Percentiles rank a stretch among this genome's conserved stretches.
These are phyloP conservation scores for Apteryx owenii DNA, from an alignment of 2,113 vertebrate species.

Conservation along the genomic window DNA sequence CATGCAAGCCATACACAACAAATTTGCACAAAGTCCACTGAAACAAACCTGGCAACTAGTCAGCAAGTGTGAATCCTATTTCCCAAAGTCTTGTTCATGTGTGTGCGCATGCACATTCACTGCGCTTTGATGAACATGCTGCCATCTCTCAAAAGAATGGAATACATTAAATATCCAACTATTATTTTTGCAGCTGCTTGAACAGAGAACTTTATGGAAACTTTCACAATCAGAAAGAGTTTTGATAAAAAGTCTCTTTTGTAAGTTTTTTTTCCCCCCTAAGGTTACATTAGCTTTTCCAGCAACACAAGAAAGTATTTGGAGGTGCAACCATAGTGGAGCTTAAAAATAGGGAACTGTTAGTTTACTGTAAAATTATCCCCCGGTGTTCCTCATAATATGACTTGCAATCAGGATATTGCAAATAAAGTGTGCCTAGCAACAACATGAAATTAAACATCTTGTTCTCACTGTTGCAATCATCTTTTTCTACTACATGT, in stretches of 20 bases:
- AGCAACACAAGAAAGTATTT: not conserved
- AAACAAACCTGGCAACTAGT: not conserved
- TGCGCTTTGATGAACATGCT: fast-evolving
- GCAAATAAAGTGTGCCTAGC: not conserved
- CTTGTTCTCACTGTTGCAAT: not conserved
- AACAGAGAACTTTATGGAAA: fast-evolving
- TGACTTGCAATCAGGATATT: fast-evolving
- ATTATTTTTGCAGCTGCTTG: not conserved
- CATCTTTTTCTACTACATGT: not conserved
- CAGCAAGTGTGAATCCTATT: fast-evolving
- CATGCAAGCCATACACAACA: too few species aligned
- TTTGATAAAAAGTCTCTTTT: not conserved
- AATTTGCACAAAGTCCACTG: not conserved
- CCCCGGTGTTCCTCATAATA: not conserved
- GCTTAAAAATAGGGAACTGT: not conserved
- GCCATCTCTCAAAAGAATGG: fast-evolving
- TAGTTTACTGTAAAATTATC: not conserved
- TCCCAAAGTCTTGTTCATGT: fast-evolving
- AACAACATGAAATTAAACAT: fast-evolving
- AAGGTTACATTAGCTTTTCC: not conserved
- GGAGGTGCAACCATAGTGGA: not conserved
- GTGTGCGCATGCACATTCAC: fast-evolving
- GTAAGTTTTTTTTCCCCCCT: not conserved
- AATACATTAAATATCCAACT: fast-evolving
- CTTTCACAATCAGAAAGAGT: not conserved